Conservation (phyloP, 30 jellyfish, hydroid and myxozoan species). For the Morbakka virulenta region DNA sequence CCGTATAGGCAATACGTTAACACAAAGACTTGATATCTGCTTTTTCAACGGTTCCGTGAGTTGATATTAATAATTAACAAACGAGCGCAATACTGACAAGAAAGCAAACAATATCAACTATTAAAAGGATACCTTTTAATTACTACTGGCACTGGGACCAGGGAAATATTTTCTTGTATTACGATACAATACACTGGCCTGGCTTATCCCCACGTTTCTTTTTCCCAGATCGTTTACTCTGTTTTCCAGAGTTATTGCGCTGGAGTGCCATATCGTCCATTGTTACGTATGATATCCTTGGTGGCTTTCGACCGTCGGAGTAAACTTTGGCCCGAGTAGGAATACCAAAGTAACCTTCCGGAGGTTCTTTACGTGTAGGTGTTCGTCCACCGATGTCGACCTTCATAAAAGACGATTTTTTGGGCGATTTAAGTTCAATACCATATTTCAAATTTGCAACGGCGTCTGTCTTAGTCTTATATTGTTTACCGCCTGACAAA, state of each 20-base stretch:
- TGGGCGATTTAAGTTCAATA: conserved; percentile 68
- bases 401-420: conserved; percentile 49
- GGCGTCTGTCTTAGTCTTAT: conserved; percentile 54
- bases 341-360: conserved; percentile 57
- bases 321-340: conserved; percentile 85
- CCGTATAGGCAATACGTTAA: too few relatives aligned
- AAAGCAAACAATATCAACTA: too few relatives aligned
- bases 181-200: conserved; percentile 79
- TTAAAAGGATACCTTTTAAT: too few relatives aligned
- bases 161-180: background rate
- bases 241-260: conserved; percentile 44
- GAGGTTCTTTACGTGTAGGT: conserved; percentile 43
- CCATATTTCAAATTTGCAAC: conserved; percentile 63
- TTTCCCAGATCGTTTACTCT: conserved; percentile 50
- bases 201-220: conserved; percentile 61
- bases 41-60: too few relatives aligned
- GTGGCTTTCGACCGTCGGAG: conserved; percentile 75
- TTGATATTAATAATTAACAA: too few relatives aligned
- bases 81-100: too few relatives aligned
- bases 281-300: conserved; percentile 81
- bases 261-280: conserved; percentile 95
- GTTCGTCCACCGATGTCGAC: conserved; percentile 67
- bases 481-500: conserved; percentile 45
- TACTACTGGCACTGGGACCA: too few relatives aligned
- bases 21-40: too few relatives aligned